Conservation (phyloP, 2,797 vertebrate species). For the Macrochelys suwanniensis region DNA sequence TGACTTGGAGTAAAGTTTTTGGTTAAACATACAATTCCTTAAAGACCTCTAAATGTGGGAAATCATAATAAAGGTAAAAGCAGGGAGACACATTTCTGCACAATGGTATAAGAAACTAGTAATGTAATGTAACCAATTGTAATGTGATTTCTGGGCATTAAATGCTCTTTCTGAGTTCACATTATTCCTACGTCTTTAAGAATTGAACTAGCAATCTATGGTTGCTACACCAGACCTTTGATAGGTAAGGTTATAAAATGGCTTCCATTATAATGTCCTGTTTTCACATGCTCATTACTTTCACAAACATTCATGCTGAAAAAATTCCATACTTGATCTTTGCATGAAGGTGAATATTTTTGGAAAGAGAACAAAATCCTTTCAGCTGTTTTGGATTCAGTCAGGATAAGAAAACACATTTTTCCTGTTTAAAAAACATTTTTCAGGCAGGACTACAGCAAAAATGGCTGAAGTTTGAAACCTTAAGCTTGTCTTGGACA, state of each 20-base stretch:
- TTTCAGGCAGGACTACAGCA: background rate
- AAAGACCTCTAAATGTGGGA: constrained; percentile 9
- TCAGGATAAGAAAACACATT: background rate
- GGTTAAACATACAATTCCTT: background rate
- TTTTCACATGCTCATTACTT: background rate
- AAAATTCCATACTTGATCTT: background rate
- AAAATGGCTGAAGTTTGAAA: background rate
- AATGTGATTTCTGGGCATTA: constrained; percentile 6
- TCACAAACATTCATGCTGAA: background rate
- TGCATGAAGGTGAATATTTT: background rate
- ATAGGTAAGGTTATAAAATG: background rate
- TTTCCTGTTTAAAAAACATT: background rate
- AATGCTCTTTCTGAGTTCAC: constrained; percentile 4
- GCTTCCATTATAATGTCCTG: background rate
- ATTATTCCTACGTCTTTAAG: background rate
- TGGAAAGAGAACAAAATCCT: background rate
- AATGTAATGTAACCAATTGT: constrained; percentile 11
- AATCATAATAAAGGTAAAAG: background rate
- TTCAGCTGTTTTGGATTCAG: background rate
- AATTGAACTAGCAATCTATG: background rate
- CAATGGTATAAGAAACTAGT: background rate
- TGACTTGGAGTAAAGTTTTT: background rate
- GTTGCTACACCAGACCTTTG: background rate
- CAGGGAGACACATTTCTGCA: constrained; percentile 10
- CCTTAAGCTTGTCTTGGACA: background rate